A percentile compares a stretch with the other conserved stretches of the same genome.
phyloP scores from a whole-genome alignment of 2,888 invertebrate genomes.

The Lottia gigantea region DNA sequence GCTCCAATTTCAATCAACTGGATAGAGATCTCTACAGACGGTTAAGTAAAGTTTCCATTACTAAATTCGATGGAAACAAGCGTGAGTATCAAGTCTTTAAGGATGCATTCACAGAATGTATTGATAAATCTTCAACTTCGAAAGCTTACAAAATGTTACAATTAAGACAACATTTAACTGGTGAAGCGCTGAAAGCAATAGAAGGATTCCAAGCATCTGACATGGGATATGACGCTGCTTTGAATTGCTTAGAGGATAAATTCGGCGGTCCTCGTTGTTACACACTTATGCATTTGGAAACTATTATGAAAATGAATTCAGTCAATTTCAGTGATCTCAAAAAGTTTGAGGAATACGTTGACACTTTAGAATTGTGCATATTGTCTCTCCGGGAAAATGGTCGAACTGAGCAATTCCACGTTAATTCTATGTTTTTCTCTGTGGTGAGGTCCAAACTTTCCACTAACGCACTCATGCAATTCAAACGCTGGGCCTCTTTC shows the following conservation, averaged over 20 bases:
- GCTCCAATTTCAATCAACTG: too few relatives aligned
- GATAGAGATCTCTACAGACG: background rate
- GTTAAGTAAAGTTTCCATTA: background rate
- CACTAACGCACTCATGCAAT: background rate
- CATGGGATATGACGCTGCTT: background rate
- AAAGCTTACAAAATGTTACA: background rate
- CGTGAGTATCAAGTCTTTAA: background rate
- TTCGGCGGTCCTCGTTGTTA: background rate
- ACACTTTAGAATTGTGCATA: background rate
- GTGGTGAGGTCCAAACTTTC: background rate
- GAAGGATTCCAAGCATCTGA: background rate
- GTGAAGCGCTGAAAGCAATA: background rate
- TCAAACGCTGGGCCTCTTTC: background rate
- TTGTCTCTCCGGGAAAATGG: background rate
- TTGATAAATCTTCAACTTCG: background rate
- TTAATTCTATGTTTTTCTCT: background rate
- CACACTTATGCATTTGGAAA: too few relatives aligned
- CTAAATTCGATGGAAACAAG: background rate
- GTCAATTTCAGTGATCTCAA: background rate
- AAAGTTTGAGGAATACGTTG: background rate
- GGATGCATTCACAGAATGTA: background rate
- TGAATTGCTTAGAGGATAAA: background rate
- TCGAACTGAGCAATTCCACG: background rate
- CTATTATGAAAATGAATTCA: too few relatives aligned
- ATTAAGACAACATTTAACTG: background rate